Percentiles rank a stretch among this genome's conserved stretches.
These are phyloP conservation scores for Mus spretus DNA, from an alignment of 2,797 vertebrate genomes.

Conservation along the genomic window DNA sequence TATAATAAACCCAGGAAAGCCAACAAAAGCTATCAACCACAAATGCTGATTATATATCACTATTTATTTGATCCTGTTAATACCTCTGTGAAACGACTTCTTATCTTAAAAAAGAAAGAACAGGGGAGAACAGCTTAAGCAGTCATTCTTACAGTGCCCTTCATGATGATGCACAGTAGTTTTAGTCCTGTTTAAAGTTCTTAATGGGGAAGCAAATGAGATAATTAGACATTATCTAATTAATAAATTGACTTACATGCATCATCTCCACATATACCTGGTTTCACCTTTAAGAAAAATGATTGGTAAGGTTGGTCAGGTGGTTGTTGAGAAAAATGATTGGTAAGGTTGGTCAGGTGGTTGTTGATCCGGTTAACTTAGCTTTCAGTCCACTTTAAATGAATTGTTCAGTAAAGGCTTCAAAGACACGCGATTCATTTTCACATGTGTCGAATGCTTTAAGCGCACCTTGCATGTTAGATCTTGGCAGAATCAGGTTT, in stretches of 20 bases:
- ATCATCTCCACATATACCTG: not conserved
- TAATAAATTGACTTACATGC: slow-evolving; percentile 47
- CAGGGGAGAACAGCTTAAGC: slow-evolving; percentile 8
- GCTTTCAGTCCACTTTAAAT: slow-evolving; percentile 33
- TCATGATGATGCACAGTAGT: not conserved
- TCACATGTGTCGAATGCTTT: slow-evolving; percentile 9
- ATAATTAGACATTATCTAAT: slow-evolving; percentile 28
- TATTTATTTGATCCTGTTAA: slow-evolving; percentile 75
- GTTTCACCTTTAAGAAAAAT: slow-evolving; percentile 47
- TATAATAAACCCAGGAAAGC: slow-evolving; percentile 61
- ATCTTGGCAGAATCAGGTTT: slow-evolving; percentile 38
- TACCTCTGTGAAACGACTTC: slow-evolving; percentile 32
- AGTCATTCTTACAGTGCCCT: slow-evolving; percentile 37
- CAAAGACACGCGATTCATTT: slow-evolving; percentile 8
- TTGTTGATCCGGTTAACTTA: slow-evolving; percentile 35
- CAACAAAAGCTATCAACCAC: slow-evolving; percentile 68
- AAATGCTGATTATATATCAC: slow-evolving; percentile 77
- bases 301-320: slow-evolving; percentile 15
- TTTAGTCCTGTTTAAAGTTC: slow-evolving; percentile 20
- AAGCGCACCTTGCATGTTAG: slow-evolving; percentile 13
- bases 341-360: slow-evolving; percentile 32
- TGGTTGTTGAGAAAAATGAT: slow-evolving; percentile 43
- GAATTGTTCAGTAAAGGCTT: slow-evolving; percentile 47
- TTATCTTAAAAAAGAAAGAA: slow-evolving; percentile 55
- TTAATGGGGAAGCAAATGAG: slow-evolving; percentile 7